Conservation (phyloP, 2,113 vertebrate species). For the Damaliscus lunatus region DNA sequence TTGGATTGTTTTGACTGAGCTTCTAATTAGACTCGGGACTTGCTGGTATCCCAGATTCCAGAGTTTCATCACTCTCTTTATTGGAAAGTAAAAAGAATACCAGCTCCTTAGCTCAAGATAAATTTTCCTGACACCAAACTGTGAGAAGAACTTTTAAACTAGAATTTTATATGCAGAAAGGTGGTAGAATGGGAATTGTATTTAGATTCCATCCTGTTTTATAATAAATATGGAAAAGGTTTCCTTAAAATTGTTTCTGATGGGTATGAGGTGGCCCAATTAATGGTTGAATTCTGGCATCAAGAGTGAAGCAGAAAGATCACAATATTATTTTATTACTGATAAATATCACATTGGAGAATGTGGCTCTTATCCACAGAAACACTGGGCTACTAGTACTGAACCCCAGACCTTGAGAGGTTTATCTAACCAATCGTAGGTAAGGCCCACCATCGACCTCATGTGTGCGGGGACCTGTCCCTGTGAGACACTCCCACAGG, state of each 20-base stretch:
- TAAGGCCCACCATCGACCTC: background rate
- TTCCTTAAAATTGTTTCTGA: background rate
- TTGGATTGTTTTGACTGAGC: background rate
- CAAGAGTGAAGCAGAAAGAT: background rate
- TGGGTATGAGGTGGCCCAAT: background rate
- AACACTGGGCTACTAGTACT: background rate
- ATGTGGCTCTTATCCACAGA: background rate
- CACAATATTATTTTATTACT: background rate
- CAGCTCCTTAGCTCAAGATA: background rate
- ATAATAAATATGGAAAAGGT: background rate
- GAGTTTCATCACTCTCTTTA: background rate
- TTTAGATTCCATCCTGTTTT: background rate
- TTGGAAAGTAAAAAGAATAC: background rate
- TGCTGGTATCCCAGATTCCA: background rate
- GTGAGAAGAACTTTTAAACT: background rate
- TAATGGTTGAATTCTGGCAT: background rate
- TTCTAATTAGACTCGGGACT: background rate
- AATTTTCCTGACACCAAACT: background rate
- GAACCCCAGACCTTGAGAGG: background rate
- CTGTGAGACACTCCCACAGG: background rate
- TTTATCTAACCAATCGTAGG: background rate
- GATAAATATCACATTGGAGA: background rate
- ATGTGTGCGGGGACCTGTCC: fast-evolving
- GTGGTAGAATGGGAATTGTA: background rate
- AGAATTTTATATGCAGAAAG: background rate